Conservation (phyloP, 37 sponge, comb jelly and placozoan genomes). For the Hormiphora californensis region DNA sequence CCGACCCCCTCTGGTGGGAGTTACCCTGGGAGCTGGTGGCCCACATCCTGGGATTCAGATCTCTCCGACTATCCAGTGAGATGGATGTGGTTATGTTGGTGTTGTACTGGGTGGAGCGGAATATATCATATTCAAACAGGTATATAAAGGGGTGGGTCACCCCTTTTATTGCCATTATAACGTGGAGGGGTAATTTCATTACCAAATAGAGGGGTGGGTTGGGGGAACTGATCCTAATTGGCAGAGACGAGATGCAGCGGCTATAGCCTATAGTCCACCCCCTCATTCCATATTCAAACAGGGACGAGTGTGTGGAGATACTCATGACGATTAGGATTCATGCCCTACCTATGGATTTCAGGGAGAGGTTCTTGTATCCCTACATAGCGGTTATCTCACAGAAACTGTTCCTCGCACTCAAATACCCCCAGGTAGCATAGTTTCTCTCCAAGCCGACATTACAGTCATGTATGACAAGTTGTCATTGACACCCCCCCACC, state of each 20-base stretch:
- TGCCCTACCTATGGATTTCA: background rate
- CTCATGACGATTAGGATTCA: background rate
- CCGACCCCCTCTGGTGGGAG: constrained; percentile 26
- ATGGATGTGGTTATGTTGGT: constrained; percentile 52
- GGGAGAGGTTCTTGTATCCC: constrained; percentile 21
- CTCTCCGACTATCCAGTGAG: constrained; percentile 4
- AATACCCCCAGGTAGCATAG: constrained; percentile 51
- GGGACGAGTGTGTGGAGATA: constrained; percentile 24
- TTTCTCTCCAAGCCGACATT: background rate
- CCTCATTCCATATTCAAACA: background rate
- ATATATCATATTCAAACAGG: background rate
- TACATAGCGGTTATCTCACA: constrained; percentile 34
- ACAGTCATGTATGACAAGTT: too few relatives aligned
- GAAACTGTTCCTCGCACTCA: constrained; percentile 52
- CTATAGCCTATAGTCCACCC: too few relatives aligned
- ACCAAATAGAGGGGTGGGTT: too few relatives aligned
- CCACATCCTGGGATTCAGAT: constrained; percentile 13
- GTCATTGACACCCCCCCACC: too few relatives aligned
- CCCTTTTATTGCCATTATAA: too few relatives aligned
- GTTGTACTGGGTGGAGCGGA: constrained; percentile 51
- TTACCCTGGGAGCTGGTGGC: background rate
- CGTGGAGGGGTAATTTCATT: too few relatives aligned
- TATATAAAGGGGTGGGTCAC: too few relatives aligned
- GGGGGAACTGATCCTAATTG: too few relatives aligned
- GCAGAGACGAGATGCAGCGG: too few relatives aligned